Conservation (phyloP, 2,888 invertebrate species). For the Entomobrya multifasciata region DNA sequence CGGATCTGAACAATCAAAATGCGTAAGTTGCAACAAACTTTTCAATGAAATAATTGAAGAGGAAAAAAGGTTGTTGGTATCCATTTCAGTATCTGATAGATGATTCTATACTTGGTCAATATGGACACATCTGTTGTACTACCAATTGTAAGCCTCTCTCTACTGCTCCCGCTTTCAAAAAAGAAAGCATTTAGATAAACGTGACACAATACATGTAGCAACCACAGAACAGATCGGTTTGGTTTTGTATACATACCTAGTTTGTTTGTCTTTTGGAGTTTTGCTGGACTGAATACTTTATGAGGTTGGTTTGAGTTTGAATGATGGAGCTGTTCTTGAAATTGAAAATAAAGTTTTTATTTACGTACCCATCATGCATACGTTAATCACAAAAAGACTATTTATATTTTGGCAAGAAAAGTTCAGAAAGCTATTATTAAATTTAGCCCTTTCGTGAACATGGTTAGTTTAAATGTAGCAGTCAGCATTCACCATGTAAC, state of each 20-base stretch:
- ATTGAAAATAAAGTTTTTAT: neutral
- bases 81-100: neutral
- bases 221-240: too few species aligned
- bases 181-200: too few species aligned
- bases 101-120: neutral
- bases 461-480: neutral
- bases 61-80: too few species aligned
- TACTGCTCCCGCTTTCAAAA: too few species aligned
- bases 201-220: too few species aligned
- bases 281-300: neutral
- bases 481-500: neutral
- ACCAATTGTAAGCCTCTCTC: too few species aligned
- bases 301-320: neutral
- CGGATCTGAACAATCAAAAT: neutral
- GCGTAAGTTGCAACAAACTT: constrained; percentile 12
- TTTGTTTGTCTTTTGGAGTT: neutral
- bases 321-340: neutral
- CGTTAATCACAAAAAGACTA: neutral
- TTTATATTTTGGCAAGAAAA: neutral
- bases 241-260: neutral
- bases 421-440: neutral
- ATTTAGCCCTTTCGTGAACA: neutral
- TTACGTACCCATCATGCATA: neutral
- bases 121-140: too few species aligned
- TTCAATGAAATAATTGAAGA: neutral